Evolutionary conservation across 2,113 vertebrate genomes (phyloP).

Genomic region (Dipodomys ordii): DNA sequence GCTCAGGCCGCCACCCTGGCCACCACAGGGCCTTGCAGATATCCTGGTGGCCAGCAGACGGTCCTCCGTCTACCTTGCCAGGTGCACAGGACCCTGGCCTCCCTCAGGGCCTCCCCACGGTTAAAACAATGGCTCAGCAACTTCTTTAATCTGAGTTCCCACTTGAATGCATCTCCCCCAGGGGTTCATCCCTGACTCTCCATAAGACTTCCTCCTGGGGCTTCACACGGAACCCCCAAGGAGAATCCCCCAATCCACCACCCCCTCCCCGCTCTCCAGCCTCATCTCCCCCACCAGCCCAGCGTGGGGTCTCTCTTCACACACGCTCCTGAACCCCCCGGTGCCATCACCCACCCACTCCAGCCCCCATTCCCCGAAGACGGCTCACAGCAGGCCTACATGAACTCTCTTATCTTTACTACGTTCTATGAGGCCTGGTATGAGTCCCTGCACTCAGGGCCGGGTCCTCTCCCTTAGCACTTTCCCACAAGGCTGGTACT

Average conservation of each 20-base stretch:
- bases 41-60: neutral
- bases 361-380: neutral
- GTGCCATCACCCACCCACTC: neutral
- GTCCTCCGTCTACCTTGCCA: fast-evolving
- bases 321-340: neutral
- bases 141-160: neutral
- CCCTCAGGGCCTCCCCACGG: neutral
- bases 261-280: neutral
- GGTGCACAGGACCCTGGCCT: fast-evolving
- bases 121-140: slow-evolving; percentile 27
- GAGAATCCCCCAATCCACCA: neutral
- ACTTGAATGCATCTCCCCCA: neutral
- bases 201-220: too few species aligned
- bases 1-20: neutral
- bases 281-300: neutral
- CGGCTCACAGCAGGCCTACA: neutral
- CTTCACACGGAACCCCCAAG: neutral
- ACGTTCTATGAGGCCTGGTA: too few species aligned
- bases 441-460: too few species aligned
- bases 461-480: too few species aligned
- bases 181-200: neutral
- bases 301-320: neutral
- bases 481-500: too few species aligned
- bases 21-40: neutral
- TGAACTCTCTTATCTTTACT: too few species aligned